These are phyloP conservation scores for Falco concolor DNA, from an alignment of 2,797 vertebrate genomes.

Conservation along the genomic window DNA sequence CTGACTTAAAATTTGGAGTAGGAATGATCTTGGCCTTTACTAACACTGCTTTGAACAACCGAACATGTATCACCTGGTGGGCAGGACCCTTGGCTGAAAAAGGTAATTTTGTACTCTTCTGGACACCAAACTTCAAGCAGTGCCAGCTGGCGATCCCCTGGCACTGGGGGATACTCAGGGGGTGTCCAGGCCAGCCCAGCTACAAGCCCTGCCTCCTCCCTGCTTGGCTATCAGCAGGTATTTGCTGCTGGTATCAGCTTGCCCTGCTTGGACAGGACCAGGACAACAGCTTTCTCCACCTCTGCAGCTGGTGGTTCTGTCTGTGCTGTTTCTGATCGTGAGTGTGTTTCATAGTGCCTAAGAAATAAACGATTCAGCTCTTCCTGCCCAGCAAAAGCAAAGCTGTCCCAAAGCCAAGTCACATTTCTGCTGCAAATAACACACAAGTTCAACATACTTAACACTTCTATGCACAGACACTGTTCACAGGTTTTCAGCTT, in stretches of 20 bases:
- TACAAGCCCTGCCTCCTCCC: background rate
- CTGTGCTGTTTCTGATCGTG: background rate
- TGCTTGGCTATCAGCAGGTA: rapidly evolving
- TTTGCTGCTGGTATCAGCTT: background rate
- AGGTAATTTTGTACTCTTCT: background rate
- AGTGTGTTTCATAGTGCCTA: background rate
- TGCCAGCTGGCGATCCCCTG: background rate
- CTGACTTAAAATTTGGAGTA: background rate
- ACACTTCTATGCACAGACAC: background rate
- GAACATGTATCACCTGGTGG: background rate
- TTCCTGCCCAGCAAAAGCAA: background rate
- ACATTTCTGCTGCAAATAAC: background rate
- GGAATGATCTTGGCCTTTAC: background rate
- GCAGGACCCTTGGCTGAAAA: background rate
- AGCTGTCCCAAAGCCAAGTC: background rate
- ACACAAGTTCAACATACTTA: too few species aligned
- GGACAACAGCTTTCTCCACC: background rate
- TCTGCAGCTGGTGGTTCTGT: background rate
- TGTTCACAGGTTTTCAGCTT: background rate
- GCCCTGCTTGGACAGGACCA: background rate
- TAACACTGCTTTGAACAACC: background rate
- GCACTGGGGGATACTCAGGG: background rate
- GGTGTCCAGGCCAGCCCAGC: background rate
- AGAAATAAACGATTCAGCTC: background rate
- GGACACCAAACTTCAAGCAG: background rate